Evolutionary conservation across 2,797 vertebrate genomes (phyloP).

Genomic region (Melanotaenia nigrans): DNA sequence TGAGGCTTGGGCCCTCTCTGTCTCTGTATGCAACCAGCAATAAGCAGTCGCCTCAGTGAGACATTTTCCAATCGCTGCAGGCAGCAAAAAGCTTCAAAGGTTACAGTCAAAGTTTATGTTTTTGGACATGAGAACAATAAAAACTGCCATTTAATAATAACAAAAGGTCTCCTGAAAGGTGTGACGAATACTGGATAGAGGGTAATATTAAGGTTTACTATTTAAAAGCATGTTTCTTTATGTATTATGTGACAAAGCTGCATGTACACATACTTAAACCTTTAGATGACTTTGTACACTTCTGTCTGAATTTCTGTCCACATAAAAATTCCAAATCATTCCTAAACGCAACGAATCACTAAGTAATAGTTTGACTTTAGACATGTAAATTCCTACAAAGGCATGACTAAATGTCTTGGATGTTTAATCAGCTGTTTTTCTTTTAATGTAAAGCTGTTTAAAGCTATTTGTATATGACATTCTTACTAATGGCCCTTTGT

Average conservation of each 20-base stretch:
- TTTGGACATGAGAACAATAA: slow-evolving; percentile 61
- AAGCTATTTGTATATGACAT: slow-evolving; percentile 39
- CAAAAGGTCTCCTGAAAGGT: slow-evolving; percentile 59
- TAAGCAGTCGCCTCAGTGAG: slow-evolving; percentile 60
- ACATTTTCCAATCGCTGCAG: slow-evolving; percentile 63
- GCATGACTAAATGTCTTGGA: not conserved
- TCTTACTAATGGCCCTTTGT: slow-evolving; percentile 67
- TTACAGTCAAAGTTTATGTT: slow-evolving; percentile 70
- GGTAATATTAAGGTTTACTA: slow-evolving; percentile 17
- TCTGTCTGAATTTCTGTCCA: not conserved
- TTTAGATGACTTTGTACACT: slow-evolving; percentile 14
- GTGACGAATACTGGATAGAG: slow-evolving; percentile 5
- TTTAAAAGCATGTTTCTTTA: slow-evolving; percentile 9
- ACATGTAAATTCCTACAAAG: slow-evolving; percentile 15
- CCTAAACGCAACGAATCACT: slow-evolving; percentile 14
- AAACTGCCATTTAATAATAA: slow-evolving; percentile 58
- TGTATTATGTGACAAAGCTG: not conserved
- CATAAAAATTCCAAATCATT: slow-evolving; percentile 28
- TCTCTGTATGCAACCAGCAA: slow-evolving; percentile 57
- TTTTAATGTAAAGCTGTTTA: slow-evolving; percentile 3
- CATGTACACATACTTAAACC: not conserved
- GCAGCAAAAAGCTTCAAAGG: slow-evolving; percentile 71
- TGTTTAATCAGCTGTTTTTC: slow-evolving; percentile 7
- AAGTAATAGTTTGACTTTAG: not conserved
- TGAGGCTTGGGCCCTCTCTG: slow-evolving; percentile 59